phyloP scores from a whole-genome alignment of 2,888 invertebrate genomes.

The Mesoligia furuncula region DNA sequence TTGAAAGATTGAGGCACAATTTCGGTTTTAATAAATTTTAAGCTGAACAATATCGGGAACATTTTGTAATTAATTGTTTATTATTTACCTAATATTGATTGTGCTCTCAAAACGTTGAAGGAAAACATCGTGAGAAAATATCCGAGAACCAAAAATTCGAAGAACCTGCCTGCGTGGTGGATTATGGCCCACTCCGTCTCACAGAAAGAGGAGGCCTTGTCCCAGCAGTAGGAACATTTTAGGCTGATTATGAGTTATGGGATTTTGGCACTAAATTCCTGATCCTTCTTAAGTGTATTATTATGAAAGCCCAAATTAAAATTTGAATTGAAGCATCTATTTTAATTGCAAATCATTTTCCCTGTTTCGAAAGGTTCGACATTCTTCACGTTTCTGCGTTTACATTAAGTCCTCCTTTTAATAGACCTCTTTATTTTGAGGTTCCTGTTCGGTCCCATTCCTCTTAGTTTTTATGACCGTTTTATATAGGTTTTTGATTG shows the following conservation, averaged over 20 bases:
- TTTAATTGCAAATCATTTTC: background rate
- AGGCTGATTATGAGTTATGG: too few relatives aligned
- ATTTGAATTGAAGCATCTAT: background rate
- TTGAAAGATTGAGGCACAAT: background rate
- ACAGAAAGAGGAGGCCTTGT: too few relatives aligned
- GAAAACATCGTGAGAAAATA: background rate
- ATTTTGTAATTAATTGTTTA: background rate
- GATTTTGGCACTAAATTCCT: background rate
- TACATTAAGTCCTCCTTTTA: conserved; percentile 43
- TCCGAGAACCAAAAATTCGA: background rate
- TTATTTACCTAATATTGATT: background rate
- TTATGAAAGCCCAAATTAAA: background rate
- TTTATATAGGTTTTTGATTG: conserved; percentile 66
- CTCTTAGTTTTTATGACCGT: conserved; percentile 57
- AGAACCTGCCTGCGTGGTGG: background rate
- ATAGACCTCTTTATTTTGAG: conserved; percentile 52
- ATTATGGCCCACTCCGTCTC: background rate
- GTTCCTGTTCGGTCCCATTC: conserved; percentile 47
- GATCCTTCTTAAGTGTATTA: background rate
- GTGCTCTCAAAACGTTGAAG: background rate
- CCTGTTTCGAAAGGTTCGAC: background rate
- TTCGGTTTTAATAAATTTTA: background rate
- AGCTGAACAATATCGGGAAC: background rate
- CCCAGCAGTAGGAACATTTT: background rate
- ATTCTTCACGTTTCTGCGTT: conserved; percentile 31